These are phyloP conservation scores for Meteorus sp. DNA, from an alignment of 1,140 invertebrate species.

Conservation along the genomic window DNA sequence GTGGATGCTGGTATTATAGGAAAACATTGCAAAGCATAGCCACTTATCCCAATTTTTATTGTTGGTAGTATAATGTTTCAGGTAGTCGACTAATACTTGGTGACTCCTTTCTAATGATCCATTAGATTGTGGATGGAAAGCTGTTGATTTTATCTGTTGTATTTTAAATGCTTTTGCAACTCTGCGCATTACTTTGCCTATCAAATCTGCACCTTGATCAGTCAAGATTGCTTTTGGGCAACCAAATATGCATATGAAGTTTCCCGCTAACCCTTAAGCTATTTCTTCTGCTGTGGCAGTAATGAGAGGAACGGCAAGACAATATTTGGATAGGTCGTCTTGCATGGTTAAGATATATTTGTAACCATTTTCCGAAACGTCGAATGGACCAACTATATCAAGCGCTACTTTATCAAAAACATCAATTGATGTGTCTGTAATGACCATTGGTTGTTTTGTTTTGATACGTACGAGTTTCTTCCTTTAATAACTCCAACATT, in stretches of 20 bases:
- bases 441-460: not conserved
- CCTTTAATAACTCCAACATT: not conserved
- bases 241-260: conserved; percentile 25
- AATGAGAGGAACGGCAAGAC: conserved; percentile 23
- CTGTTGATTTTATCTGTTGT: conserved; percentile 7
- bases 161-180: conserved; percentile 32
- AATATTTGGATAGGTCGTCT: conserved; percentile 41
- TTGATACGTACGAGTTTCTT: conserved; percentile 10
- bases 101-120: conserved; percentile 35
- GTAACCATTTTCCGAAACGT: not conserved
- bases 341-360: conserved; percentile 31
- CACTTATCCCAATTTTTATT: conserved; percentile 45
- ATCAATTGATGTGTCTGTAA: conserved; percentile 28
- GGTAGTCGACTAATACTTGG: conserved; percentile 31
- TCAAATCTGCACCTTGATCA: conserved; percentile 36
- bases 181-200: conserved; percentile 29
- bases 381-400: not conserved
- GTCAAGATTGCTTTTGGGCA: conserved; percentile 36
- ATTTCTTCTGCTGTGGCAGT: conserved; percentile 31
- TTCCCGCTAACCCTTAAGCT: conserved; percentile 27
- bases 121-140: conserved; percentile 26
- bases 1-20: conserved; percentile 31
- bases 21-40: conserved; percentile 9
- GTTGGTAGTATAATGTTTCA: conserved; percentile 33
- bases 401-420: conserved; percentile 21